Base-by-base conservation (phyloP, 2,888 invertebrate genomes). In the Alviniconcha strummeri region DNA sequence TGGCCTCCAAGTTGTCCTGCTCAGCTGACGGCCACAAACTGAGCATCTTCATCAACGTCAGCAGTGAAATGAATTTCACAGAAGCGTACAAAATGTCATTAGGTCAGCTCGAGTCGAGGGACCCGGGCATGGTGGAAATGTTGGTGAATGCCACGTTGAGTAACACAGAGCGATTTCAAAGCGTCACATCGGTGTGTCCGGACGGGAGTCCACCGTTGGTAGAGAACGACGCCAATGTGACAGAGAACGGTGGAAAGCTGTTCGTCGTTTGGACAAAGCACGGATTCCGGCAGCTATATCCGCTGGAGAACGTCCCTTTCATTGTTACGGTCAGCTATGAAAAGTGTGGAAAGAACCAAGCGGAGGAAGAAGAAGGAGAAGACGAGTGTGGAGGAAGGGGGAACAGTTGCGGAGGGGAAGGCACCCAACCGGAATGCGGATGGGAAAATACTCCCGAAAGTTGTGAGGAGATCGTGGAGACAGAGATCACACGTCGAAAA, bases 271-370 rank as follows among this genome's bases (percentile, higher is more conserved):
- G 54, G 4, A 19, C 8, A n/a, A 54, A n/a, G 8, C 8, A 80
- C 5, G 80, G 80, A 55, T 4, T 9, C 9, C 54, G 69, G 69
- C 69, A 69, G 55, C 17, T 80, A n/a, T 80, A 80, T n/a, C 80
- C 80, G 11, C 60, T 80, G n/a, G 55, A 69, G n/a, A 54, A 80
- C 11, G 11, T 80, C 17, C 69, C 67, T 9, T 80, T 78, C 52
- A 60, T 6, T 15, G 9, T 80, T 55, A 15, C 15, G 17, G 36
- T 80, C 9, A 55, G 9, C 55, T 54, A n/a, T 19, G n/a, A 52
- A 11, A 36, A 76, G 1, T 5, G 11, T 60, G 60, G 60, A 8
- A 36, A 60, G 8, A 57, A 52, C 57, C 60, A 78, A 64, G 13
- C 17, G 17, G 5, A 4, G 13, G 5, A 54, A 19, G 76, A 57